Conservation (phyloP, 2,113 vertebrate genomes). For the Salvelinus fontinalis region DNA sequence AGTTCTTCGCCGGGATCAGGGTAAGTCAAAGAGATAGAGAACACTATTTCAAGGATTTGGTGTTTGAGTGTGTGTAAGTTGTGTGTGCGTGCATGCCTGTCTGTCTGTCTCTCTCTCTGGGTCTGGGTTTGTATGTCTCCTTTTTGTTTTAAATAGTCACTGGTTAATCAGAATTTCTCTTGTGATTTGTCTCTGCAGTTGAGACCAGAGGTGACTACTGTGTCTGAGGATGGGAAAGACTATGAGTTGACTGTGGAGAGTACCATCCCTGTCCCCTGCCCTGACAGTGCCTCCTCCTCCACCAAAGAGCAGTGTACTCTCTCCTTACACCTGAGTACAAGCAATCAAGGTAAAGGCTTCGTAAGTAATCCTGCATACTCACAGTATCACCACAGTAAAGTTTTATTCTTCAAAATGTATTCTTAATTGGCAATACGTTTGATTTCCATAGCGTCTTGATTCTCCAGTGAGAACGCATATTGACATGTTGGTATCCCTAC, state of each 20-base stretch:
- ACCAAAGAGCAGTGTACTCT: constrained; percentile 75
- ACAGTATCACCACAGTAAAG: neutral
- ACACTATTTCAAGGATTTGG: neutral
- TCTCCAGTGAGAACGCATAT: neutral
- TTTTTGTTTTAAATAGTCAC: neutral
- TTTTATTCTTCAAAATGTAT: neutral
- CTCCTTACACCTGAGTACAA: constrained; percentile 74
- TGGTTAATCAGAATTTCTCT: neutral
- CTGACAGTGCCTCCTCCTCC: constrained; percentile 31
- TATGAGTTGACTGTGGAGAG: constrained; percentile 80
- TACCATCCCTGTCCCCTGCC: constrained; percentile 83
- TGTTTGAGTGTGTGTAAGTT: neutral
- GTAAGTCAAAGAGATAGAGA: constrained; percentile 61
- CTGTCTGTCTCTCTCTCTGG: neutral
- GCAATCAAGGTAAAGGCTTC: constrained; percentile 74
- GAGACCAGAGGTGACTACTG: constrained; percentile 68
- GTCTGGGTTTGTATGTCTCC: neutral
- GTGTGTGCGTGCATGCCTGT: neutral
- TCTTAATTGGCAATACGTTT: neutral
- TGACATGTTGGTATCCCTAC: neutral
- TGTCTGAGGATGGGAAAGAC: constrained; percentile 82
- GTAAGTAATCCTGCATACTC: constrained; percentile 9
- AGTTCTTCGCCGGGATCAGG: constrained; percentile 89
- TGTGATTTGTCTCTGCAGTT: constrained; percentile 68
- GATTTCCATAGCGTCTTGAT: neutral